These are phyloP conservation scores for Tipula vernalis DNA, from an alignment of 2,888 invertebrate species.

Conservation along the genomic window DNA sequence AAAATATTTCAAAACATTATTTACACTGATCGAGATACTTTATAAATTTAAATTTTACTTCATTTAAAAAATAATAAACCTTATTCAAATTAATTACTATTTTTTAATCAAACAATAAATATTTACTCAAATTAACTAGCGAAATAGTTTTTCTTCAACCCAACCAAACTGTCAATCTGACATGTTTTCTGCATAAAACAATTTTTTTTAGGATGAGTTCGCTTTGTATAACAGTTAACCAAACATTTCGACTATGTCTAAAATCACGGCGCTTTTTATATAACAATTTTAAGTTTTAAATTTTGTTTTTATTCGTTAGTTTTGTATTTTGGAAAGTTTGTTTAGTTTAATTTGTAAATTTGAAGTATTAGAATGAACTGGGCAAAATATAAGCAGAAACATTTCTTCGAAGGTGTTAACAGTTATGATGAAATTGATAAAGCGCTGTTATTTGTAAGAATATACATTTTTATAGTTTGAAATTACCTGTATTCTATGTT, in stretches of 20 bases:
- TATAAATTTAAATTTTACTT: not conserved
- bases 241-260: not conserved
- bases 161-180: not conserved
- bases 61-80: not conserved
- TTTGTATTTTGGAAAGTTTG: not conserved
- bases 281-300: not conserved
- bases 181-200: not conserved
- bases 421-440: not conserved
- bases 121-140: not conserved
- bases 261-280: not conserved
- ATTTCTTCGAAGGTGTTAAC: not conserved
- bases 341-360: not conserved
- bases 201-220: not conserved
- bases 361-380: not conserved
- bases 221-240: not conserved
- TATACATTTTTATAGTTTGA: not conserved
- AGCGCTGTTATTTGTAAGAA: not conserved
- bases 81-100: not conserved
- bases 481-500: no score
- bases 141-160: not conserved
- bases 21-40: not conserved
- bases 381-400: not conserved
- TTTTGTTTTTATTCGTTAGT: not conserved
- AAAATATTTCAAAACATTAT: not conserved
- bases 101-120: not conserved